phyloP scores from a whole-genome alignment of 2,797 vertebrate genomes.

The Oryzias dopingdopingensis region DNA sequence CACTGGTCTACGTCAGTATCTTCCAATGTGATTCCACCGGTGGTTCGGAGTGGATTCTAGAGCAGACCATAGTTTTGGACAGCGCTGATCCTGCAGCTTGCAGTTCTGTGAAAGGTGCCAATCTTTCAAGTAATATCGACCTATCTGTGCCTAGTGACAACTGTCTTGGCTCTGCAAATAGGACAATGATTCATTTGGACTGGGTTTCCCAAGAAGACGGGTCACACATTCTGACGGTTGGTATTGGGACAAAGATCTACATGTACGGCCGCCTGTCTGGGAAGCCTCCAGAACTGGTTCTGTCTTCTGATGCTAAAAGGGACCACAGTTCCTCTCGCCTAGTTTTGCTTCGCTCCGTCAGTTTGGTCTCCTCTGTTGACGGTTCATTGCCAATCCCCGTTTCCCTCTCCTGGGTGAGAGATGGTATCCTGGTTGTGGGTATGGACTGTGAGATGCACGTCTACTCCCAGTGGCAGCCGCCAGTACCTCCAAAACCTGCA shows the following conservation, averaged over 20 bases:
- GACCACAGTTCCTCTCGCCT: constrained; percentile 78
- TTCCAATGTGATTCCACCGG: constrained; percentile 98
- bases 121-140: constrained; percentile 59
- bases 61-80: constrained; percentile 90
- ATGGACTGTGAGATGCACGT: constrained; percentile 99
- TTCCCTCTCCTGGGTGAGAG: constrained; percentile 96
- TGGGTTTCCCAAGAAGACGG: constrained; percentile 99
- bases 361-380: constrained; percentile 94
- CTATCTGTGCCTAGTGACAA: constrained; percentile 62
- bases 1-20: constrained; percentile 85
- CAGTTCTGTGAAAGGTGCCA: constrained; percentile 24
- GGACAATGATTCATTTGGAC: constrained; percentile 89
- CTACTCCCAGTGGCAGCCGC: constrained; percentile 97
- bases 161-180: constrained; percentile 63
- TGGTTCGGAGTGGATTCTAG: constrained; percentile 92
- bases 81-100: constrained; percentile 55
- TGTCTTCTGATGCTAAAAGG: constrained; percentile 78
- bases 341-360: constrained; percentile 87
- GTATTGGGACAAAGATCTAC: constrained; percentile 91
- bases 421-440: constrained; percentile 96
- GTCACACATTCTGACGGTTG: constrained; percentile 94
- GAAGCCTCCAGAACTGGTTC: constrained; percentile 85
- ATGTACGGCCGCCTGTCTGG: constrained; percentile 91
- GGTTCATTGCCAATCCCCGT: constrained; percentile 91
- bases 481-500: constrained; percentile 69